Evolutionary conservation across 2,888 invertebrate species (phyloP), one percentile per base, ranked within the genome.

Genomic region (Gymnoscelis rufifasciata): DNA sequence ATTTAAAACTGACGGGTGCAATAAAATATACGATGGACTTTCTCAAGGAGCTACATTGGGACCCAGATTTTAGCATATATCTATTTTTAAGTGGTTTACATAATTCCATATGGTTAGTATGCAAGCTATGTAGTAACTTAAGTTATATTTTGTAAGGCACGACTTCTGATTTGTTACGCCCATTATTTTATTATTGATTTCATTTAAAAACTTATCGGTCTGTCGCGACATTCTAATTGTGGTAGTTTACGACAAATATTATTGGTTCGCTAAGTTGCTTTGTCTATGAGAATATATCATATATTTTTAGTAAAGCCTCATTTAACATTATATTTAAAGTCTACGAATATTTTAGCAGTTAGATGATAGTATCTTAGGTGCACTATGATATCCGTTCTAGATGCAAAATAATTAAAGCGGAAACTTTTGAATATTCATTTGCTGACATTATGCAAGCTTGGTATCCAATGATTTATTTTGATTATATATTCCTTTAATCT

Each of bases 161-260:
- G 66, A 62, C 55, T 57, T 52, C 48, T 60, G 54, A 72, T 73
- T 68, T 51, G 66, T 53, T 47, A 60, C 62, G 64, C 54, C 38
- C 43, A 56, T 57, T 56, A 55, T 39, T 43, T 57, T 56, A 55
- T 39, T 43, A 54, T 53, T 68, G 70, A 64, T 67, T 68, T 71
- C 64, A 46, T 72, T 72, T 67, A 62, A 66, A 72, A 62, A 53
- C 61, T 54, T 65, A 63, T 65, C 57, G 57, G 58, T 47, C 39
- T 45, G 26, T 45, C 45, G 15, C 47, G 47, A 42, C 39, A 39
- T 11, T 33, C 15, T 15, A 26, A 13, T 33, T 15, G 33, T 33
- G 10, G 15, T 14, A 30, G n/a, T n/a, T n/a, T n/a, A n/a, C n/a
- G n/a, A n/a, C n/a, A n/a, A n/a, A n/a, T n/a, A n/a, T n/a, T n/a